A percentile compares a stretch with the other conserved stretches of the same genome.
Conservation (phyloP, 2,113 vertebrate genomes). For the Chrysemys picta region DNA sequence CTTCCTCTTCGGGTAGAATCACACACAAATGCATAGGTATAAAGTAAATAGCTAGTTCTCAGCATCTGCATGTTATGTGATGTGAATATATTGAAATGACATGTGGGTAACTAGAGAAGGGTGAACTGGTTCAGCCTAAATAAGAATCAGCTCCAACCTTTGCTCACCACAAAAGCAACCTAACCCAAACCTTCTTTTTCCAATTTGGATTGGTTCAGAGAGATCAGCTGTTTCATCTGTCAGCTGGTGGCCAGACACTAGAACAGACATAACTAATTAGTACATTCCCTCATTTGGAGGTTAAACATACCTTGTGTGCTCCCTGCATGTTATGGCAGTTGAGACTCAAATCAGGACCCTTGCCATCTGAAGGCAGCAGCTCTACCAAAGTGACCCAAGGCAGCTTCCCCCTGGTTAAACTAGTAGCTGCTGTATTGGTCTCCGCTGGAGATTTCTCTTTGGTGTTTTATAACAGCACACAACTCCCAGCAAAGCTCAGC, state of each 20-base stretch:
- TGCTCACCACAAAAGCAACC: constrained; percentile 71
- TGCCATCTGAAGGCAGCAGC: not conserved
- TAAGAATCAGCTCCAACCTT: constrained; percentile 74
- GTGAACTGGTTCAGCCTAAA: constrained; percentile 66
- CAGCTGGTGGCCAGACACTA: constrained; percentile 73
- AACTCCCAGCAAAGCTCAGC: not conserved
- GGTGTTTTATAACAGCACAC: not conserved
- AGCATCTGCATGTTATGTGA: constrained; percentile 36
- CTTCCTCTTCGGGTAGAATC: constrained; percentile 39
- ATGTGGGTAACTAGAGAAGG: constrained; percentile 70
- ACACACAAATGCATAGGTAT: constrained; percentile 38
- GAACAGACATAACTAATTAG: constrained; percentile 74
- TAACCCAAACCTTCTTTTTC: constrained; percentile 65
- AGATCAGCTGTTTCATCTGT: constrained; percentile 68
- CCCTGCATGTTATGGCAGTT: not conserved
- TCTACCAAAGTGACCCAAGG: not conserved
- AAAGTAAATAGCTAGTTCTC: constrained; percentile 37
- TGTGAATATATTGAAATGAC: constrained; percentile 68
- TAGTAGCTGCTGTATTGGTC: not conserved
- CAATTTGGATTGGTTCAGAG: constrained; percentile 68
- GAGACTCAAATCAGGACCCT: constrained; percentile 28
- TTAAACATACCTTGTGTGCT: constrained; percentile 29
- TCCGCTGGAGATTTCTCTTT: not conserved
- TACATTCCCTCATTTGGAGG: constrained; percentile 49
- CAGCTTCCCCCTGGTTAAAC: not conserved